Evolutionary conservation across 1,140 invertebrate species (phyloP), one percentile per base, ranked within the genome.

Genomic region (Plutomurus gul): DNA sequence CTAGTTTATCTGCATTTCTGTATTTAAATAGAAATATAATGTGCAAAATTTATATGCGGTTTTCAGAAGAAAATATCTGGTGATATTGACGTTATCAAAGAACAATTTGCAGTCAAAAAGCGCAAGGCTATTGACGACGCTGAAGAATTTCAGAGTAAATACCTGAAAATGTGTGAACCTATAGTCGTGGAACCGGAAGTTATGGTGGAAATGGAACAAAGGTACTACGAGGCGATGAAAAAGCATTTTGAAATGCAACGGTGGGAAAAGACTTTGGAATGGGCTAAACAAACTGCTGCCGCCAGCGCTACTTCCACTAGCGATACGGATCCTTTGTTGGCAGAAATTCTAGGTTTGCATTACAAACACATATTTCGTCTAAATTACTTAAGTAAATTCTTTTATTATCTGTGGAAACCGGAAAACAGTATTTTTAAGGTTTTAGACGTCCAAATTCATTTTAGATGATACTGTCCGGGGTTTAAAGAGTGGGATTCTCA

Each of bases 201-300:
- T 0, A 22, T 47, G 18, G 7, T 8, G 1, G 16, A 46, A 18
- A 30, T 74, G 40, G 43, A 47, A 11, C 16, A 47, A 7, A 47
- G 49, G 11, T n/a, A 27, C n/a, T 74, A 74, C 33, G 27, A 46
- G 13, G 25, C 8, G 1, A 25, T 74, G 43, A 74, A 74, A 47
- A 16, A 40, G 10, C 39, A 72, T 16, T 20, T 72, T 7, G 71
- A 73, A 18, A 30, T 40, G 16, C 16, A 16, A 33, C 36, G 27
- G 36, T 73, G 71, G 71, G 22, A 73, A 73, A 40, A 43, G 13
- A 73, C 71, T 16, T 40, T 73, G 13, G 71, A 36, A 1, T 73
- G 71, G 71, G 71, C 71, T 22, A 36, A 73, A n/a, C 22, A 73
- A 18, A 73, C 71, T 18, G 37, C 27, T n/a, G 70, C 36, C 4